phyloP scores from a whole-genome alignment of 2,888 invertebrate genomes.

The Phyllotreta striolata region DNA sequence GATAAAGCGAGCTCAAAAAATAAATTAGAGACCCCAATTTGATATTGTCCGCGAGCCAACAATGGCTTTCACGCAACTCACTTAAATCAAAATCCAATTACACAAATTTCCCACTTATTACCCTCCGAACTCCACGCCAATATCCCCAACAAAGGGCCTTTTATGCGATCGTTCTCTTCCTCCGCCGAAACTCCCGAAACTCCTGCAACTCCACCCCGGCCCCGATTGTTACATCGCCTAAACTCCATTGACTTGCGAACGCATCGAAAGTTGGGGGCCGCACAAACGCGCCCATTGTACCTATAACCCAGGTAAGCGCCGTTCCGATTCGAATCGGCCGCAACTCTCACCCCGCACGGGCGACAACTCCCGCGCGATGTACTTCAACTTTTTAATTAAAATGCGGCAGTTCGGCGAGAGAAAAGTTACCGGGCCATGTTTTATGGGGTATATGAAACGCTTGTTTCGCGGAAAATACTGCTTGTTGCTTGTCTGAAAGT shows the following conservation, averaged over 20 bases:
- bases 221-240: slow-evolving; percentile 31
- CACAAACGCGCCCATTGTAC: slow-evolving; percentile 33
- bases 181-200: slow-evolving; percentile 12
- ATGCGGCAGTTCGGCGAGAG: slow-evolving; percentile 21
- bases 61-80: slow-evolving; percentile 21
- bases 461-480: slow-evolving; percentile 26
- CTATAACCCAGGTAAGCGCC: slow-evolving; percentile 28
- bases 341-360: slow-evolving; percentile 19
- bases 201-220: slow-evolving; percentile 19
- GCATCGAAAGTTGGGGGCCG: slow-evolving; percentile 34
- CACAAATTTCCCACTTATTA: slow-evolving; percentile 32
- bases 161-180: slow-evolving; percentile 2
- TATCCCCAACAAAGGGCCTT: slow-evolving; percentile 26
- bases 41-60: too few species aligned
- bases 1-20: too few species aligned
- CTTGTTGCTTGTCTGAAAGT: slow-evolving; percentile 19
- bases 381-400: slow-evolving; percentile 33
- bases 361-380: slow-evolving; percentile 23
- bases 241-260: slow-evolving; percentile 32
- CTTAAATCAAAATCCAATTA: slow-evolving; percentile 29
- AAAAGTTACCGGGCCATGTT: slow-evolving; percentile 20
- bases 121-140: slow-evolving; percentile 26
- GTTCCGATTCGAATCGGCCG: slow-evolving; percentile 34
- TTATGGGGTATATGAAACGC: slow-evolving; percentile 29
- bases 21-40: too few species aligned